These are phyloP conservation scores for Ommatoiulus sabulosus DNA, from an alignment of 2,888 invertebrate species.

Conservation along the genomic window DNA sequence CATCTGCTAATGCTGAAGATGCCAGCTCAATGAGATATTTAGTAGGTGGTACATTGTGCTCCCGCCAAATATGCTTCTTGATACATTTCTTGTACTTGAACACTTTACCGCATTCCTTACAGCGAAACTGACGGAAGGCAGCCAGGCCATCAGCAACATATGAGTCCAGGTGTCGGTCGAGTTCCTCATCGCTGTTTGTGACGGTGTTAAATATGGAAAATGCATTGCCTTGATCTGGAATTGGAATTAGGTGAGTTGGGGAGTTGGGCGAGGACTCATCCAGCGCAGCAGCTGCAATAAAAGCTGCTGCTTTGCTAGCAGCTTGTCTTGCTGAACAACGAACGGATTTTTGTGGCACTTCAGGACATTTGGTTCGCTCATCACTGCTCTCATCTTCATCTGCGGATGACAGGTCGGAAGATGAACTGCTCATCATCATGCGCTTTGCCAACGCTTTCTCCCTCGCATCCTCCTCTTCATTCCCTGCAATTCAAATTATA, in stretches of 20 bases:
- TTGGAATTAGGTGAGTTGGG: background rate
- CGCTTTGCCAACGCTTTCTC: conserved; percentile 12
- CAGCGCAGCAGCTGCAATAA: background rate
- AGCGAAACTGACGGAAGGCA: conserved; percentile 20
- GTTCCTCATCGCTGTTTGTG: conserved; percentile 16
- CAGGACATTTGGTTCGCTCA: background rate
- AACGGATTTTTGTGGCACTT: background rate
- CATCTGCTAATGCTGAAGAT: background rate
- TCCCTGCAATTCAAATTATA: background rate
- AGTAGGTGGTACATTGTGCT: conserved; percentile 41
- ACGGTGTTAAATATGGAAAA: background rate
- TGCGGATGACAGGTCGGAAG: conserved; percentile 21
- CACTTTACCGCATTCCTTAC: background rate
- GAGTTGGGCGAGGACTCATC: background rate
- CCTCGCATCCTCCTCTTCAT: conserved; percentile 27
- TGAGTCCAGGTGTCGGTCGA: conserved; percentile 50
- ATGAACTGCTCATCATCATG: conserved; percentile 35
- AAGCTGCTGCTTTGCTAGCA: conserved; percentile 49
- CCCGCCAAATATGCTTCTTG: conserved; percentile 21
- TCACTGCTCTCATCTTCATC: background rate
- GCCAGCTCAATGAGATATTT: conserved; percentile 39
- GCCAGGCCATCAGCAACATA: background rate
- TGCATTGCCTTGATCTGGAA: conserved; percentile 8
- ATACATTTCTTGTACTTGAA: conserved; percentile 49
- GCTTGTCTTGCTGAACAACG: conserved; percentile 47